These are phyloP conservation scores for Cryptosula pallasiana DNA, from an alignment of 2,888 invertebrate species.

Conservation along the genomic window DNA sequence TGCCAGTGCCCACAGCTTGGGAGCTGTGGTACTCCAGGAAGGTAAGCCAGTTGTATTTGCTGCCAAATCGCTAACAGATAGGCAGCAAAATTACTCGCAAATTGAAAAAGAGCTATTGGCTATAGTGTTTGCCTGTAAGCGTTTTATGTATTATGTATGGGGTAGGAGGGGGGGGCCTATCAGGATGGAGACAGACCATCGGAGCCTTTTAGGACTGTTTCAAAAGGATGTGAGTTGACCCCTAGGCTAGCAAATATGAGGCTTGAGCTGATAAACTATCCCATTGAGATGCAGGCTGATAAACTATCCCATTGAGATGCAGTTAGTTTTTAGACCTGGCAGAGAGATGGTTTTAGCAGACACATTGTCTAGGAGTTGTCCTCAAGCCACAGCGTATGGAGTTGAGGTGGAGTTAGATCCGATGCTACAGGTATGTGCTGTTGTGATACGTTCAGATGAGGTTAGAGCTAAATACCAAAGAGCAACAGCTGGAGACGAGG, in stretches of 20 bases:
- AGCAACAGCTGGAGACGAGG: neutral
- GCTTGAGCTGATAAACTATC: conserved; percentile 27
- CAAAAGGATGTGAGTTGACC: conserved; percentile 24
- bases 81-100: conserved; percentile 30
- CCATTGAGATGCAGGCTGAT: conserved; percentile 18
- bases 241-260: conserved; percentile 29
- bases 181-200: conserved; percentile 29
- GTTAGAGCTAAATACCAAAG: neutral
- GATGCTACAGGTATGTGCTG: neutral
- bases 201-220: conserved; percentile 27
- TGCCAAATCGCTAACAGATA: conserved; percentile 28
- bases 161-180: conserved; percentile 25
- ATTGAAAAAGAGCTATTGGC: conserved; percentile 31
- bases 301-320: conserved; percentile 23
- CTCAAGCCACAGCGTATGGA: too few species aligned
- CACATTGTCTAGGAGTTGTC: neutral
- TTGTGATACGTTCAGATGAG: neutral
- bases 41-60: conserved; percentile 30
- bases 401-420: neutral
- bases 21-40: conserved; percentile 29
- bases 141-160: conserved; percentile 29
- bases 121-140: conserved; percentile 28
- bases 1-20: conserved; percentile 28
- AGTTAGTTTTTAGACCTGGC: neutral
- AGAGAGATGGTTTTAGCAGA: neutral